A percentile compares a stretch with the other conserved stretches of the same genome.
These are phyloP conservation scores for Epizoanthus rinbou DNA, from an alignment of 92 coral and sea anemone species.

Conservation along the genomic window DNA sequence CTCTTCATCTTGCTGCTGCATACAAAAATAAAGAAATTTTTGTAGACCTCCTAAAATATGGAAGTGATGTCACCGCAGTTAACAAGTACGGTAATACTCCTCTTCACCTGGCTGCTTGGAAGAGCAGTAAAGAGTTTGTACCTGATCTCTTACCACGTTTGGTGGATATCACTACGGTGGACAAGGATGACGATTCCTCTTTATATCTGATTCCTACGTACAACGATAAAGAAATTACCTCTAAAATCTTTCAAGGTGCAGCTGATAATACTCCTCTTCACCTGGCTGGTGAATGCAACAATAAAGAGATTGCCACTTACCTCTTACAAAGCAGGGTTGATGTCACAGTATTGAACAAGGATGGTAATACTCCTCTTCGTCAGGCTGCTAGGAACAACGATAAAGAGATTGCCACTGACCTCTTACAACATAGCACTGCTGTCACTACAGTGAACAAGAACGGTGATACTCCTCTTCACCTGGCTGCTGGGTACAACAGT, in stretches of 20 bases:
- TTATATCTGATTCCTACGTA: constrained; percentile 9
- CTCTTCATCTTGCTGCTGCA: too few species aligned
- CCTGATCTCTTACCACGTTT: constrained; percentile 9
- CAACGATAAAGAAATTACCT: constrained; percentile 2
- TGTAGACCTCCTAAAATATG: too few species aligned
- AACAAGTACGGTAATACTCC: background rate
- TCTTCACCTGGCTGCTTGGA: background rate
- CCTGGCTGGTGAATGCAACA: background rate
- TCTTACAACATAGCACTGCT: too few species aligned
- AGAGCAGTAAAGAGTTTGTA: background rate
- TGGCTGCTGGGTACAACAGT: too few species aligned
- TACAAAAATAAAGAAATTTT: too few species aligned
- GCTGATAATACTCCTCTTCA: constrained; percentile 17
- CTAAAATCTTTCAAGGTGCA: constrained; percentile 11
- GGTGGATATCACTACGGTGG: constrained; percentile 28
- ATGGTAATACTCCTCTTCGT: constrained; percentile 7
- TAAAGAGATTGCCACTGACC: background rate
- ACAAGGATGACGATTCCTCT: constrained; percentile 33
- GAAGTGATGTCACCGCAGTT: too few species aligned
- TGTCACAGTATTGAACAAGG: background rate
- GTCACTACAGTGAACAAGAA: too few species aligned
- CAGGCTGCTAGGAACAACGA: background rate
- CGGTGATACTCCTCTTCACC: too few species aligned
- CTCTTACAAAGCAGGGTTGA: constrained; percentile 32
- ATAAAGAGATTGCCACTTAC: background rate